Base-by-base conservation (phyloP, 2,113 vertebrate genomes). In the Neodontobutis hainanensis region DNA sequence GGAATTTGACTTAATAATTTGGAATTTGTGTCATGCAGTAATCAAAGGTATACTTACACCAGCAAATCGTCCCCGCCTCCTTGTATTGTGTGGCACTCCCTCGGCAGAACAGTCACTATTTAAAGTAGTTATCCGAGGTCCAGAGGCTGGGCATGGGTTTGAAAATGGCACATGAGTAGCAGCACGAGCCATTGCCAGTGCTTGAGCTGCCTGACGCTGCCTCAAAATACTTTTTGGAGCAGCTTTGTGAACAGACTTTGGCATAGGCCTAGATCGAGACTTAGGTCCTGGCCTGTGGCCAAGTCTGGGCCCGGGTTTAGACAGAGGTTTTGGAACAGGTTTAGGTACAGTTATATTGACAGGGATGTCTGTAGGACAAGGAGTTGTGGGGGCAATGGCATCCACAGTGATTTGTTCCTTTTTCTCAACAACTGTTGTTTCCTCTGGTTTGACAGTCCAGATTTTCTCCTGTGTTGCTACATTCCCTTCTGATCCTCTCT, bases 261-360 rank as follows among this genome's bases (percentile, higher is more conserved):
- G 76, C 16, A 53, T 43, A 0, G 86, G 85, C 60, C 75, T 82
- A 15, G 80, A 87, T 57, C 85, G 78, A 32, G 88, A 85, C 69
- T 91, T 90, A 15, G 88, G 88, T 70, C 86, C 86, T 63, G 86
- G 87, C 77, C 65, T 88, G 52, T 84, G 86, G 9, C 88, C 87
- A 35, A 87, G 70, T 82, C 81, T 88, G 55, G 86, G 85, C 11
- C 80, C 87, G 10, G 85, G 79, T 82, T 88, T 91, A 32, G 81
- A 69, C 6, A 75, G 12, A 44, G 81, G 57, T 84, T 87, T 89
- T 16, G 81, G 80, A 42, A 73, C 78, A 55, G 78, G 64, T 69
- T 87, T 88, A 19, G 89, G 83, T 42, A 79, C 71, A 10, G 78
- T 73, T n/a, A 85, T 63, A 40, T 87, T 71, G 6, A 82, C 65